Percentiles rank a stretch among this genome's conserved stretches.
Evolutionary conservation across 1,140 invertebrate genomes (phyloP).

Genomic region (Drosophila suzukii): DNA sequence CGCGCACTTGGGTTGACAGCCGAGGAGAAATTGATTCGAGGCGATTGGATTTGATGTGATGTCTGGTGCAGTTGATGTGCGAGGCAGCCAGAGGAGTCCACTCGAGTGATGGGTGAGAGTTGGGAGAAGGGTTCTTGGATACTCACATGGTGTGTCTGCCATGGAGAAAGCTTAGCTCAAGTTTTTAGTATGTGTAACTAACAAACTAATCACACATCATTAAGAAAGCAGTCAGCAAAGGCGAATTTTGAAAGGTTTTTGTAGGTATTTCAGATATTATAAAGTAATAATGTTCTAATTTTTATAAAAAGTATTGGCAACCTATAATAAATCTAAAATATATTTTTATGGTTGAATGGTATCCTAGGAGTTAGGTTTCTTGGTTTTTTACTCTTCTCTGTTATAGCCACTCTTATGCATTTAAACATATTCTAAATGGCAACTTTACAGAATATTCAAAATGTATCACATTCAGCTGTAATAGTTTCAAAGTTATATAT

Average conservation of each 20-base stretch:
- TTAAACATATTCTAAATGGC: too few relatives aligned
- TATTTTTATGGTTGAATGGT: too few relatives aligned
- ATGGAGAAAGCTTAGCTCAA: conserved; percentile 1
- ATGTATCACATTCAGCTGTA: background rate
- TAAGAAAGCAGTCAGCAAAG: background rate
- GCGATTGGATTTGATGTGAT: conserved; percentile 20
- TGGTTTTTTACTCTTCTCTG: too few relatives aligned
- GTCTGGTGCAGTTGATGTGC: background rate
- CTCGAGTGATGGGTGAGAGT: conserved; percentile 15
- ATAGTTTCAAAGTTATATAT: background rate
- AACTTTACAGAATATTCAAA: background rate
- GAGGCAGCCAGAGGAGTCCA: conserved; percentile 3
- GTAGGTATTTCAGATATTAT: background rate
- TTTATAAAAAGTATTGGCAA: too few relatives aligned
- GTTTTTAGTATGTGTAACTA: background rate
- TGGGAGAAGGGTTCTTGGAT: conserved; percentile 25
- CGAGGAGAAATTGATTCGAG: conserved; percentile 40
- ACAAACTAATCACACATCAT: background rate
- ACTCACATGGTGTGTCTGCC: conserved; percentile 4
- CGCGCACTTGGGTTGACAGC: conserved; percentile 27
- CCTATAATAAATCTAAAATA: too few relatives aligned
- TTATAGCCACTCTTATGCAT: too few relatives aligned
- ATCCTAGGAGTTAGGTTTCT: too few relatives aligned
- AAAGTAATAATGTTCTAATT: too few relatives aligned
- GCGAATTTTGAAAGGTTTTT: background rate